These are phyloP conservation scores for Drosophila mimetica DNA, from an alignment of 2,888 invertebrate species.

Conservation along the genomic window DNA sequence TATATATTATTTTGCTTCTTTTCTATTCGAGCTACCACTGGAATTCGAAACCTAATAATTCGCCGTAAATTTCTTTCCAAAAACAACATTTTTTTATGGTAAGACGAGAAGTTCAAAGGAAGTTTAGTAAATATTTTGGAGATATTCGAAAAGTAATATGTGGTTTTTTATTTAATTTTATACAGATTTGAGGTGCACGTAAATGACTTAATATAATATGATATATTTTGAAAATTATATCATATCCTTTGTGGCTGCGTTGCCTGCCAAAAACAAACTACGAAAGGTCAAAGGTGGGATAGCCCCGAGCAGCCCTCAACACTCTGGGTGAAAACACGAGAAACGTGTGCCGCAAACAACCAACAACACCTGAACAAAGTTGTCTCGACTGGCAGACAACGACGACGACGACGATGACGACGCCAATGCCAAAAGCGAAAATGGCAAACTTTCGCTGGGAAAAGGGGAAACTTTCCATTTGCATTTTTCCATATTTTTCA, in stretches of 20 bases:
- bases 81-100: no score
- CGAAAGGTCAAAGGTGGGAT: conserved; percentile 40
- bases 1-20: no score
- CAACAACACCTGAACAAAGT: conserved; percentile 62
- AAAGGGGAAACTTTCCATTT: conserved; percentile 31
- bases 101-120: no score
- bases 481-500: conserved; percentile 40
- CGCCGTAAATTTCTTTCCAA: no score
- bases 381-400: conserved; percentile 47
- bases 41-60: no score
- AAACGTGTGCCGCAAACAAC: conserved; percentile 48
- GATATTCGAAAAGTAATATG: not conserved
- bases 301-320: conserved; percentile 34
- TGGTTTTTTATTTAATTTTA: not conserved
- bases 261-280: conserved; percentile 28
- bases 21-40: no score
- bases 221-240: conserved; percentile 36
- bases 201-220: conserved; percentile 14
- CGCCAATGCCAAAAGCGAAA: conserved; percentile 42
- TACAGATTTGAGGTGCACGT: not conserved
- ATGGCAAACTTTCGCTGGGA: conserved; percentile 32
- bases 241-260: conserved; percentile 26
- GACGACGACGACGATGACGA: conserved; percentile 25
- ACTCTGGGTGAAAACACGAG: conserved; percentile 36
- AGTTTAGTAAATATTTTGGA: no score